phyloP scores from a whole-genome alignment of 2,888 invertebrate genomes.

The Sinotaia quadrata region DNA sequence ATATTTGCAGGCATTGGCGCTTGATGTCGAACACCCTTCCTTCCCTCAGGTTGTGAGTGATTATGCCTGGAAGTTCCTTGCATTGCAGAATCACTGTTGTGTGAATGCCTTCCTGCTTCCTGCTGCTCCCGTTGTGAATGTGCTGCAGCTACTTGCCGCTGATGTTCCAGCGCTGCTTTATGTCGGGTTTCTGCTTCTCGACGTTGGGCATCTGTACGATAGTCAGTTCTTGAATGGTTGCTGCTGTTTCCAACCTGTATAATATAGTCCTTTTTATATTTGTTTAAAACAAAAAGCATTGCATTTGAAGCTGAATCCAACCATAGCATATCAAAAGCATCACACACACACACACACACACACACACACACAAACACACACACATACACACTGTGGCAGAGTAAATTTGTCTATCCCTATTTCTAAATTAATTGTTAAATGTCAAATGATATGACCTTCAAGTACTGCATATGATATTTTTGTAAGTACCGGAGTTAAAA shows the following conservation, averaged over 20 bases:
- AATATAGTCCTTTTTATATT: too few species aligned
- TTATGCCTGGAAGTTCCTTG: conserved; percentile 12
- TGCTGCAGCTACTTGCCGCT: conserved; percentile 10
- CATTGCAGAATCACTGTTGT: conserved; percentile 7
- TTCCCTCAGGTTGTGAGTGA: background rate
- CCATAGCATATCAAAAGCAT: too few species aligned
- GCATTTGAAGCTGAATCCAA: too few species aligned
- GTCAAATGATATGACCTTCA: too few species aligned
- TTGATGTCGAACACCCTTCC: background rate
- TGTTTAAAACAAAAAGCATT: too few species aligned
- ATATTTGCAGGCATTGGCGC: conserved; percentile 13
- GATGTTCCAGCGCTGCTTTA: conserved; percentile 5
- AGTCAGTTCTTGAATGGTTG: conserved; percentile 16
- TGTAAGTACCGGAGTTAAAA: too few species aligned
- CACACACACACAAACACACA: too few species aligned
- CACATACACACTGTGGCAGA: too few species aligned
- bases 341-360: too few species aligned
- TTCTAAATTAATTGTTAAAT: too few species aligned
- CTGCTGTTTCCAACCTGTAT: conserved; percentile 20
- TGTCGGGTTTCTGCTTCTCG: background rate
- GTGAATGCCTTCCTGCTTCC: background rate
- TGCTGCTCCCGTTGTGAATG: conserved; percentile 18
- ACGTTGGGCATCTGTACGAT: conserved; percentile 9
- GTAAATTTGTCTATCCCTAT: too few species aligned
- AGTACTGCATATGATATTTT: too few species aligned